Evolutionary conservation across 92 coral and sea anemone species (phyloP).

Genomic region (Diadumene lineata): DNA sequence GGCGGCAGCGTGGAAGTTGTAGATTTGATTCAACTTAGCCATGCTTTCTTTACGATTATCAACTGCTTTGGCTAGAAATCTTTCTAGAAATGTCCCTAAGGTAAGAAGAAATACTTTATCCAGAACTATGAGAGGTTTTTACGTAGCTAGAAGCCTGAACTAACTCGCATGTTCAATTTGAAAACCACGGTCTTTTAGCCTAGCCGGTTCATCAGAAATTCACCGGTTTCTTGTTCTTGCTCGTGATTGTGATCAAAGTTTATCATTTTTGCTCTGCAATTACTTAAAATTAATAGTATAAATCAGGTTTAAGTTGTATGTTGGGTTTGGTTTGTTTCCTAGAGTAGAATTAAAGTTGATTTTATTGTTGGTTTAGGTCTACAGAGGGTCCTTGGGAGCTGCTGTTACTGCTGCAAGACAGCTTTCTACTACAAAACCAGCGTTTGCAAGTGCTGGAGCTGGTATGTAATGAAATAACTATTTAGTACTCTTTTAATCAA

Average conservation of each 20-base stretch:
- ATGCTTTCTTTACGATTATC: slow-evolving; percentile 97
- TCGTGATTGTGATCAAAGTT: background rate
- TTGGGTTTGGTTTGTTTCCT: background rate
- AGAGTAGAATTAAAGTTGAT: background rate
- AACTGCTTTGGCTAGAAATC: slow-evolving; percentile 69
- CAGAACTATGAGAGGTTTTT: background rate
- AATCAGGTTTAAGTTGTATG: background rate
- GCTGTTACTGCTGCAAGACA: slow-evolving; percentile 79
- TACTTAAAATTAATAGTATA: background rate
- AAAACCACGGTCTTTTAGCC: slow-evolving; percentile 19
- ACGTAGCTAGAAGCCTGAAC: background rate
- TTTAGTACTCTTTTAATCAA: background rate
- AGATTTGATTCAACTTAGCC: slow-evolving; percentile 41
- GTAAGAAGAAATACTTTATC: slow-evolving; percentile 40
- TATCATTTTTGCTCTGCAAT: too few relatives aligned
- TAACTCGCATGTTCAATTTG: slow-evolving; percentile 2
- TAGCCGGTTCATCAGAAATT: slow-evolving; percentile 14
- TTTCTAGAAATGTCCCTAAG: slow-evolving; percentile 87
- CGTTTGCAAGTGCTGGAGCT: slow-evolving; percentile 78
- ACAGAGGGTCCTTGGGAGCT: slow-evolving; percentile 94
- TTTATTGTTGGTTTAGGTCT: slow-evolving; percentile 46
- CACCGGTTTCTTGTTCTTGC: slow-evolving; percentile 25
- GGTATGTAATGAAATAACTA: slow-evolving; percentile 34
- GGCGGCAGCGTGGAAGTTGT: slow-evolving; percentile 60
- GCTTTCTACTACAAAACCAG: slow-evolving; percentile 68